phyloP scores from a whole-genome alignment of 2,797 vertebrate species.

The Pangasius larnaudii region DNA sequence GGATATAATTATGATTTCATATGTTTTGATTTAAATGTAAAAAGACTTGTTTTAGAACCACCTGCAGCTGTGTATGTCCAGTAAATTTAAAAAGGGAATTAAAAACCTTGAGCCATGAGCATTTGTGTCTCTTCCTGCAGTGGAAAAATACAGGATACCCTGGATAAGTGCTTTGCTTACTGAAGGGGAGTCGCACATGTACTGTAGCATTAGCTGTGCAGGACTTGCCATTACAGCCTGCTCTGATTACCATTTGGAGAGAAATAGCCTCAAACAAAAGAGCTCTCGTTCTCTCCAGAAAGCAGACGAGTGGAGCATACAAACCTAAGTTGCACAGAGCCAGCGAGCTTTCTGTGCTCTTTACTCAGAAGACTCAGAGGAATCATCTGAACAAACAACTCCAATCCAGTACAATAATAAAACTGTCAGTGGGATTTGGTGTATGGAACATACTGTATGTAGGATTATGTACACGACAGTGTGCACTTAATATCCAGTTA shows the following conservation, averaged over 20 bases:
- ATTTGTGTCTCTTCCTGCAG: slow-evolving; percentile 29
- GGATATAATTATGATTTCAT: background rate
- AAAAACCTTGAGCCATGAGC: slow-evolving; percentile 2
- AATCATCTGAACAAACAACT: slow-evolving; percentile 57
- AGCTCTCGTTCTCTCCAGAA: slow-evolving; percentile 54
- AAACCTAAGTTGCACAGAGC: slow-evolving; percentile 49
- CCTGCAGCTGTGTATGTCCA: slow-evolving; percentile 15
- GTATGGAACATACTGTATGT: slow-evolving; percentile 38
- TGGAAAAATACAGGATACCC: slow-evolving; percentile 49
- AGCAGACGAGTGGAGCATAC: slow-evolving; percentile 57
- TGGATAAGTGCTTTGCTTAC: slow-evolving; percentile 46
- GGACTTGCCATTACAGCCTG: slow-evolving; percentile 54
- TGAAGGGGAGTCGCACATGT: slow-evolving; percentile 52
- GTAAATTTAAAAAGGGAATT: slow-evolving; percentile 5
- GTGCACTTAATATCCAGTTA: slow-evolving; percentile 35
- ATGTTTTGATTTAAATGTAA: background rate
- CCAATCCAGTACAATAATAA: slow-evolving; percentile 53
- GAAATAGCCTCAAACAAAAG: slow-evolving; percentile 64
- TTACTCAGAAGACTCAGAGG: slow-evolving; percentile 52
- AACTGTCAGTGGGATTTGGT: slow-evolving; percentile 49
- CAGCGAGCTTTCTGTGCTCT: slow-evolving; percentile 49
- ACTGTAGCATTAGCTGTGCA: slow-evolving; percentile 65
- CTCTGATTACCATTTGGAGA: slow-evolving; percentile 64
- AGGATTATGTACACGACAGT: slow-evolving; percentile 35
- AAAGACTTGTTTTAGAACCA: background rate